phyloP scores from a whole-genome alignment of 2,888 invertebrate genomes.

The Syritta pipiens region DNA sequence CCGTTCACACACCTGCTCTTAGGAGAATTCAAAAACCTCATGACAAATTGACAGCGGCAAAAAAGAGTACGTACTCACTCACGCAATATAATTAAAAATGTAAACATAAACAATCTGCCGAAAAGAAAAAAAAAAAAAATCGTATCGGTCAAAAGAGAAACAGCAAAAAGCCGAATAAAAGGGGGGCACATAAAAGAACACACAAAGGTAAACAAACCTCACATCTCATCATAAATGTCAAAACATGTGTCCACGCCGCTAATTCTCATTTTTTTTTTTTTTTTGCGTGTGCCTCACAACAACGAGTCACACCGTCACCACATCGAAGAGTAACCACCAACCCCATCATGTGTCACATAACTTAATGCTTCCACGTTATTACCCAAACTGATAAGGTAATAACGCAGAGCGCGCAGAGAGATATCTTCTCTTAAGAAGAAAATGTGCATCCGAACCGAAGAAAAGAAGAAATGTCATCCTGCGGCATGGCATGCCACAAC shows the following conservation, averaged over 20 bases:
- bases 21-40: too few relatives aligned
- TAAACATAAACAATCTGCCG: constrained; percentile 49
- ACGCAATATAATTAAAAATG: constrained; percentile 34
- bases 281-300: constrained; percentile 23
- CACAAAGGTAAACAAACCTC: constrained; percentile 57
- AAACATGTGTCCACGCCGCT: constrained; percentile 60
- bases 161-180: not conserved
- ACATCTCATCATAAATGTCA: constrained; percentile 62
- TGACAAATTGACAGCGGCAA: too few relatives aligned
- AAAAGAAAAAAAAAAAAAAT: constrained; percentile 22
- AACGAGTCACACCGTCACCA: constrained; percentile 10
- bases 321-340: constrained; percentile 52
- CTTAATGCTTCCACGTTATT: constrained; percentile 35
- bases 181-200: constrained; percentile 33
- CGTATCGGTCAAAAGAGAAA: constrained; percentile 17
- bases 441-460: constrained; percentile 9
- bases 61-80: not conserved
- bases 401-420: constrained; percentile 21
- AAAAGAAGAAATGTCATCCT: constrained; percentile 37
- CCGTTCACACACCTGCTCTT: too few relatives aligned
- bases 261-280: constrained; percentile 24
- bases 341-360: constrained; percentile 55
- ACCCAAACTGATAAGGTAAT: constrained; percentile 48
- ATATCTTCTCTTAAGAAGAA: constrained; percentile 50
- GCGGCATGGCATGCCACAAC: constrained; percentile 8